Conservation (phyloP, 2,888 invertebrate genomes). For the Mallateleia sp. region DNA sequence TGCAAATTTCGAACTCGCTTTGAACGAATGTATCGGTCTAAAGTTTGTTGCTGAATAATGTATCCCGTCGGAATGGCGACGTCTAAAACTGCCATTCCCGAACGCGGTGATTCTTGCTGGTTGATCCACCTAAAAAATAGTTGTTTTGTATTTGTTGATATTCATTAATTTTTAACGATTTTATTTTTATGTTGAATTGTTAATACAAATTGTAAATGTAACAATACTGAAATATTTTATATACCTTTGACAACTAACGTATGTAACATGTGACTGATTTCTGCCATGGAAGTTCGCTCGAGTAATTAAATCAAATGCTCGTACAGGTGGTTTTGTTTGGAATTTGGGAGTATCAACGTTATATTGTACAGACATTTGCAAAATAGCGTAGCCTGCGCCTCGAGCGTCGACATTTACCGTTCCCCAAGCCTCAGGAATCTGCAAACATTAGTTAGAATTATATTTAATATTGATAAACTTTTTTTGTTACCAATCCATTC, state of each 20-base stretch:
- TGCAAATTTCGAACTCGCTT: slow-evolving; percentile 95
- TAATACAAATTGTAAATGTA: background rate
- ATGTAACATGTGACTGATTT: slow-evolving; percentile 98
- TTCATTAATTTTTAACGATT: background rate
- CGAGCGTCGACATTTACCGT: slow-evolving; percentile 97
- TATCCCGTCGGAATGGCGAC: slow-evolving; percentile 97
- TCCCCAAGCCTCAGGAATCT: slow-evolving; percentile 98
- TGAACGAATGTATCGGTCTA: slow-evolving; percentile 96
- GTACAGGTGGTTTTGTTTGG: slow-evolving; percentile 95
- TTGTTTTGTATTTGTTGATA: slow-evolving; percentile 1
- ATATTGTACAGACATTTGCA: slow-evolving; percentile 98
- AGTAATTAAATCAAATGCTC: slow-evolving; percentile 94
- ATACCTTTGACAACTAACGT: slow-evolving; percentile 96
- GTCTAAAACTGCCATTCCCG: slow-evolving; percentile 97
- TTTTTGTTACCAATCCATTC: too few species aligned
- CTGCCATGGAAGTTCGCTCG: slow-evolving; percentile 95
- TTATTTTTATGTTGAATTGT: too few species aligned
- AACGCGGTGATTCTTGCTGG: slow-evolving; percentile 94
- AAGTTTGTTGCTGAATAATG: slow-evolving; percentile 96
- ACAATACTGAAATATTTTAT: too few species aligned
- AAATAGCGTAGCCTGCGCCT: slow-evolving; percentile 98
- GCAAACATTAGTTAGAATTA: too few species aligned
- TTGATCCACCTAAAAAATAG: slow-evolving; percentile 93
- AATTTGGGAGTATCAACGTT: slow-evolving; percentile 96
- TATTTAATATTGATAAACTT: too few species aligned